Conservation (phyloP, 2,113 vertebrate species). For the Myodes glareolus region DNA sequence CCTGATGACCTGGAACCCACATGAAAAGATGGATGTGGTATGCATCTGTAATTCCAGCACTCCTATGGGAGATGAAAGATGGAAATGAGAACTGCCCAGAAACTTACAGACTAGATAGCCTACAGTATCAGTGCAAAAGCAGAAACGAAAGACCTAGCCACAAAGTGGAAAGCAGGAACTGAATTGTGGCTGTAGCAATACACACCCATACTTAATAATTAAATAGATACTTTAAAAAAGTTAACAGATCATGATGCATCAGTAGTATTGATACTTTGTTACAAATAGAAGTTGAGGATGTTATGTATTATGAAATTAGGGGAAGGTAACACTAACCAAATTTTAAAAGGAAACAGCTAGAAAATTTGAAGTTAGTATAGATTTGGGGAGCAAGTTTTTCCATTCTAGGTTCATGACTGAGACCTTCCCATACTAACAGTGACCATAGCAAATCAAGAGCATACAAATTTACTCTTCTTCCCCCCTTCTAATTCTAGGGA, state of each 20-base stretch:
- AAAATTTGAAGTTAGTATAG: slow-evolving; percentile 44
- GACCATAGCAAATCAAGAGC: neutral
- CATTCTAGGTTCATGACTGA: neutral
- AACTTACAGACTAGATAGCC: neutral
- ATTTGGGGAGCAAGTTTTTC: neutral
- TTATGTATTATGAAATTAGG: slow-evolving; percentile 18
- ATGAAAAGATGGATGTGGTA: neutral
- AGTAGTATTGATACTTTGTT: slow-evolving; percentile 22
- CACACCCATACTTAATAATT: neutral
- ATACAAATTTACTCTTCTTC: neutral
- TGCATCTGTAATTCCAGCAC: neutral
- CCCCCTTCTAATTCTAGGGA: too few relatives aligned
- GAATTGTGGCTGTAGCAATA: neutral
- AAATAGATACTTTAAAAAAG: neutral
- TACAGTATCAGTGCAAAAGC: too few relatives aligned
- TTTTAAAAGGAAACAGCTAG: neutral
- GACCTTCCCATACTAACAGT: neutral
- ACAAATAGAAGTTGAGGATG: neutral
- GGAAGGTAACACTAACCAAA: neutral
- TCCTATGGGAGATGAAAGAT: neutral
- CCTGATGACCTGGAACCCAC: neutral
- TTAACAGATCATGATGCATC: neutral
- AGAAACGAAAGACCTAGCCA: neutral
- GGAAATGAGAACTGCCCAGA: neutral
- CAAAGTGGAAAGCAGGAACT: neutral